Evolutionary conservation across 2,888 invertebrate species (phyloP), one percentile per base, ranked within the genome.

Genomic region (Archips crataeganus): DNA sequence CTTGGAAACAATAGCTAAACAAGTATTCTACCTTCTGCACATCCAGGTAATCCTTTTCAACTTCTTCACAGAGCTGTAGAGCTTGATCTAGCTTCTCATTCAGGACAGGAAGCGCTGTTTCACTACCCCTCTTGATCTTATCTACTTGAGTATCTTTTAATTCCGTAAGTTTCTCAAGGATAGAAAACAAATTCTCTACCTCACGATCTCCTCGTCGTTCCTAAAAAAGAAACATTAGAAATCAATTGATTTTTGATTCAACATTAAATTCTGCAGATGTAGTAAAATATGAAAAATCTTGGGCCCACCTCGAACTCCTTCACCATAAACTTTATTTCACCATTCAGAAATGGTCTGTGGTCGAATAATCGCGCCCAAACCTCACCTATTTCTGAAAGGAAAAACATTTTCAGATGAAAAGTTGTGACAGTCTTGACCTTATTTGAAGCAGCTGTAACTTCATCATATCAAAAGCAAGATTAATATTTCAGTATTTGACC

Each of bases 351-450:
- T 49, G 97, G 97, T 77, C 97, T 96, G 85, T 98, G 98, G 90
- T 98, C 98, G 91, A 98, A 97, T 75, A 98, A 93, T 85, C 98
- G 95, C 82, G 96, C 95, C 96, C 98, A 98, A 87, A 98, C 96
- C 91, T 97, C 97, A 77, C 96, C 96, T 80, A 97, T 95, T 95
- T 97, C 98, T 98, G 87, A 77, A 93, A 90, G 61, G 32, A 11
- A 57, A 57, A 32, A 57, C 32, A 32, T 32, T 57, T 11, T 57
- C 10, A 32, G 4, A 57, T 49, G 23, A 54, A 54, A 6, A 54
- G 2, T 51, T 54, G 10, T 54, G 54, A 54, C 54, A 23, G 23
- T 23, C 23, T 23, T 49, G 49, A 49, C 49, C 49, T 49, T 49
- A 49, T 49, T 49, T n/a, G 9, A 9, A 45, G 9, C 11, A 45